A percentile compares a stretch with the other conserved stretches of the same genome.
phyloP scores from a whole-genome alignment of 1,140 invertebrate genomes.

The Drosophila setifemur region DNA sequence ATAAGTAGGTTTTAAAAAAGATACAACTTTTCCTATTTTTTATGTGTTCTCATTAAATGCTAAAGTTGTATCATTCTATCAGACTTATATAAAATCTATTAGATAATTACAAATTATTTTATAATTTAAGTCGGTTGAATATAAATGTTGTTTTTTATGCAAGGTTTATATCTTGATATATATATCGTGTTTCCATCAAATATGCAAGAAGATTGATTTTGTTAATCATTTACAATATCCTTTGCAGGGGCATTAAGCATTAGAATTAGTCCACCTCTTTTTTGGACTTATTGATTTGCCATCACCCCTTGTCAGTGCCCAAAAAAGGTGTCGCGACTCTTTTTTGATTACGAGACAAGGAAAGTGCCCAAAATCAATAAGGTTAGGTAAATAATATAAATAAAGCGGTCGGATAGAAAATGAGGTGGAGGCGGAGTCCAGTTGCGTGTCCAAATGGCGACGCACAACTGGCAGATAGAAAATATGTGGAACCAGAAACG shows the following conservation, averaged over 20 bases:
- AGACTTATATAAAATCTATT: no score
- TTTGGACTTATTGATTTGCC: constrained; percentile 22
- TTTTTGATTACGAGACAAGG: background rate
- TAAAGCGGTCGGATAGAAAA: background rate
- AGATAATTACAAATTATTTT: no score
- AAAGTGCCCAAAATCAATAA: constrained; percentile 31
- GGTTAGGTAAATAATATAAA: constrained; percentile 31
- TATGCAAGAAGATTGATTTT: no score
- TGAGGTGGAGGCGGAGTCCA: background rate
- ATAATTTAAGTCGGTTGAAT: no score
- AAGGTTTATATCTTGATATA: no score
- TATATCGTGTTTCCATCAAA: no score
- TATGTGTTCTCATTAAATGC: background rate
- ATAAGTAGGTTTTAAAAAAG: background rate
- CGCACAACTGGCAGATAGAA: constrained; percentile 18
- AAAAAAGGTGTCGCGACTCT: background rate
- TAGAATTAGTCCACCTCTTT: background rate
- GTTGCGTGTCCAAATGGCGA: constrained; percentile 37
- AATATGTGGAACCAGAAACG: background rate
- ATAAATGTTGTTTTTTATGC: no score
- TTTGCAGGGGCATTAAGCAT: no score
- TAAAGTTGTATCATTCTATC: no score
- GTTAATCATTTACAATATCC: no score
- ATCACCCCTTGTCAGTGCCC: background rate
- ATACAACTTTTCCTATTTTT: no score